These are phyloP conservation scores for Tetranychus piercei DNA, from an alignment of 2,888 invertebrate genomes.

Conservation along the genomic window DNA sequence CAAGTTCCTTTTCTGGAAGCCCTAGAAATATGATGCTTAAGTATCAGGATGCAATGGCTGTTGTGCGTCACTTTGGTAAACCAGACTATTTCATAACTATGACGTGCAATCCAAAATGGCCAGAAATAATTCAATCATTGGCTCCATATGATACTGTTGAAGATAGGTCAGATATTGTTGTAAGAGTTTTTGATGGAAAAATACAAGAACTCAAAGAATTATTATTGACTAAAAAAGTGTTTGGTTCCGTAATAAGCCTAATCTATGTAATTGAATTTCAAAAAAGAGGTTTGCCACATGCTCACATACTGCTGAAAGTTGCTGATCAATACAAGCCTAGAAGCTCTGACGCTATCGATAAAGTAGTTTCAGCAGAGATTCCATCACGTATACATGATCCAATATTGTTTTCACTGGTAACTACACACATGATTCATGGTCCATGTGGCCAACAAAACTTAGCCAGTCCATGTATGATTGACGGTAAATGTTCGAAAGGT, in stretches of 20 bases:
- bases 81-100: constrained; percentile 35
- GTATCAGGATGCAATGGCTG: constrained; percentile 35
- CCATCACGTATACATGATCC: constrained; percentile 18
- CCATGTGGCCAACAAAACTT: too few relatives aligned
- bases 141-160: constrained; percentile 17
- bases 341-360: constrained; percentile 24
- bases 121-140: constrained; percentile 32
- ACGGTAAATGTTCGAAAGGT: too few relatives aligned
- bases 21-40: constrained; percentile 31
- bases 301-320: constrained; percentile 18
- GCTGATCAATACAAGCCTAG: constrained; percentile 19
- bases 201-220: constrained; percentile 27
- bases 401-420: constrained; percentile 8
- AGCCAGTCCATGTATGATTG: too few relatives aligned
- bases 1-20: constrained; percentile 28
- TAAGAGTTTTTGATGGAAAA: background rate
- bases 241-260: constrained; percentile 25
- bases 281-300: constrained; percentile 26
- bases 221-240: constrained; percentile 27
- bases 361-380: constrained; percentile 25
- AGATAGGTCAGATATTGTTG: constrained; percentile 32
- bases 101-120: constrained; percentile 35
- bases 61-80: constrained; percentile 33
- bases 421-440: constrained; percentile 19
- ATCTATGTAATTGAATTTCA: constrained; percentile 28